Evolutionary conservation across 2,113 vertebrate genomes (phyloP).

Genomic region (Micromys minutus): DNA sequence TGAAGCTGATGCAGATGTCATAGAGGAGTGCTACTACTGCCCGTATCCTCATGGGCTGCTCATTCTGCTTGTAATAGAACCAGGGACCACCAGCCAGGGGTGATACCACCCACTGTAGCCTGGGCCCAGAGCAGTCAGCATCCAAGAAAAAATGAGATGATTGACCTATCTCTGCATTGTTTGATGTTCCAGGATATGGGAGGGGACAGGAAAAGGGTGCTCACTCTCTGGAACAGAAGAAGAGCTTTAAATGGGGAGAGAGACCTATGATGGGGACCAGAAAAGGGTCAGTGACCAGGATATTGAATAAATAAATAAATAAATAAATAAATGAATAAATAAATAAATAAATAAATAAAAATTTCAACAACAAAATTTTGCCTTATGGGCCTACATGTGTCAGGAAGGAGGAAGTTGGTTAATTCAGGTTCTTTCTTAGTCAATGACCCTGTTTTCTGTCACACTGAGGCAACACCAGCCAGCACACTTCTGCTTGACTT

Average conservation of each 20-base stretch:
- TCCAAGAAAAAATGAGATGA: not conserved
- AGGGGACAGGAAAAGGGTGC: no score
- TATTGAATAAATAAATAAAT: no score
- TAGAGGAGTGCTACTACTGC: not conserved
- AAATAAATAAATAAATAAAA: no score
- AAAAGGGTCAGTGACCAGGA: no score
- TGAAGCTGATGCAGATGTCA: not conserved
- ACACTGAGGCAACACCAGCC: not conserved
- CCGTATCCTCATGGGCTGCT: not conserved
- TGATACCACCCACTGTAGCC: not conserved
- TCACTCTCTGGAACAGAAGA: no score
- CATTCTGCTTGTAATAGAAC: not conserved
- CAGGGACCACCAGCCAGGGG: not conserved
- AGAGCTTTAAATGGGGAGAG: no score
- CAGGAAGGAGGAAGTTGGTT: not conserved
- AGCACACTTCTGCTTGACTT: not conserved
- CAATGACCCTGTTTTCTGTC: not conserved
- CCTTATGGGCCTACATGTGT: no score
- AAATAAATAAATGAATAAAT: no score
- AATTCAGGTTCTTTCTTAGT: not conserved
- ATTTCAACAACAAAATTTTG: no score
- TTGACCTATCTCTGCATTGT: no score
- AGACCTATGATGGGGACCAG: no score
- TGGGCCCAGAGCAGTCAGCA: not conserved
- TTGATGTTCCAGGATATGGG: no score